phyloP scores from a whole-genome alignment of 2,888 invertebrate genomes.

The Metallyticus violacea region DNA sequence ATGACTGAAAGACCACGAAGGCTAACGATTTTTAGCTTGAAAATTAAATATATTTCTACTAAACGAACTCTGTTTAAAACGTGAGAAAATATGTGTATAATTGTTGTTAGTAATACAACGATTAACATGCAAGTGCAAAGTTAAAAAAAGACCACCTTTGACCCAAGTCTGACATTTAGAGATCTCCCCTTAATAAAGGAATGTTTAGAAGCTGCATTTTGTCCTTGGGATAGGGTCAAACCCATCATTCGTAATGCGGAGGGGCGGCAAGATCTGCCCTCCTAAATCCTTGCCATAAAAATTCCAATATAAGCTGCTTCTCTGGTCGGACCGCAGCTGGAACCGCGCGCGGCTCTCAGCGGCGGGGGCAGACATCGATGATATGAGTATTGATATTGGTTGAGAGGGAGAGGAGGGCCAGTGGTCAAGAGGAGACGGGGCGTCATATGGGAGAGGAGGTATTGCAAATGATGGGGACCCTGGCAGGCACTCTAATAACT shows the following conservation, averaged over 20 bases:
- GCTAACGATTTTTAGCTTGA: too few relatives aligned
- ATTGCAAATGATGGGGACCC: not conserved
- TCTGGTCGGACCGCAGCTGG: not conserved
- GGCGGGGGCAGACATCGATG: constrained; percentile 10
- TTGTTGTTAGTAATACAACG: not conserved
- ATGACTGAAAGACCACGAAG: too few relatives aligned
- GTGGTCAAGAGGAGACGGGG: constrained; percentile 15
- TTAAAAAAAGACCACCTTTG: not conserved
- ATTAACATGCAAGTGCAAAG: not conserved
- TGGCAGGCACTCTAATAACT: not conserved
- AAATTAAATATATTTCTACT: too few relatives aligned
- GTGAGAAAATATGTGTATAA: too few relatives aligned
- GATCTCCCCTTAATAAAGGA: not conserved
- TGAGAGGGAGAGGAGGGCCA: not conserved
- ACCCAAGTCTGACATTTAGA: not conserved
- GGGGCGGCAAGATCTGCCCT: not conserved
- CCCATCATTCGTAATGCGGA: too few relatives aligned
- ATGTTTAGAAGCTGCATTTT: not conserved
- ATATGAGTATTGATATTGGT: constrained; percentile 23
- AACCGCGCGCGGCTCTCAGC: too few relatives aligned
- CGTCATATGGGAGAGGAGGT: not conserved
- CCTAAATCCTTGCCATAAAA: not conserved
- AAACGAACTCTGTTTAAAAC: too few relatives aligned
- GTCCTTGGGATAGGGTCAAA: not conserved
- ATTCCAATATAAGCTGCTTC: constrained; percentile 6